These are phyloP conservation scores for Lytechinus pictus DNA, from an alignment of 35 echinoderm and acorn worm genomes.

Conservation along the genomic window DNA sequence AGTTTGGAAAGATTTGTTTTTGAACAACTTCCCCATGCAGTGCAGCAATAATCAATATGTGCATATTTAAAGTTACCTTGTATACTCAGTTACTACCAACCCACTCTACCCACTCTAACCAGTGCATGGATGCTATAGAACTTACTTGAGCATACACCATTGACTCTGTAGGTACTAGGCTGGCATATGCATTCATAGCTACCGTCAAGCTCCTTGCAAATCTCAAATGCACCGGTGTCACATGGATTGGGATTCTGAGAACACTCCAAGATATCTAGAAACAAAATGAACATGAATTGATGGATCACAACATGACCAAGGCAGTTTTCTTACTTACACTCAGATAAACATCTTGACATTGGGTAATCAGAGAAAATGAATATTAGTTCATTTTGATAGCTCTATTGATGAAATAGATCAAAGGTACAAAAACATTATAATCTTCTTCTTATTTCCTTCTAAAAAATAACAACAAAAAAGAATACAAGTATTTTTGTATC, in stretches of 20 bases:
- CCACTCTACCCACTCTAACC: not conserved
- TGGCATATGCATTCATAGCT: slow-evolving; percentile 21
- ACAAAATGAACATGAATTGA: not conserved
- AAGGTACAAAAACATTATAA: not conserved
- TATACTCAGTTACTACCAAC: too few relatives aligned
- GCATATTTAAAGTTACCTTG: too few relatives aligned
- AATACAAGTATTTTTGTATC: too few relatives aligned
- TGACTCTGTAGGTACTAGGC: not conserved
- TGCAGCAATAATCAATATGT: too few relatives aligned
- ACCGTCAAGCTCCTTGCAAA: not conserved
- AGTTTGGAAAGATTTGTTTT: too few relatives aligned
- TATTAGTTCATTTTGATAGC: not conserved
- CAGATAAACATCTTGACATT: too few relatives aligned
- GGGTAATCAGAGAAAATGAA: too few relatives aligned
- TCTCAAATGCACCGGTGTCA: not conserved
- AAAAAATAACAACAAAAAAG: too few relatives aligned
- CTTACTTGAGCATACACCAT: not conserved
- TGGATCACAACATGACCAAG: not conserved
- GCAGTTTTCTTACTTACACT: too few relatives aligned
- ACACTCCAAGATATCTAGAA: slow-evolving; percentile 21
- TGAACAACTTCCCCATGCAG: too few relatives aligned
- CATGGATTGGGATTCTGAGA: slow-evolving; percentile 27
- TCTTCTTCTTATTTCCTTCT: too few relatives aligned
- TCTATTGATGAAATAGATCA: not conserved
- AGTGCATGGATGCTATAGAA: not conserved